phyloP scores from a whole-genome alignment of 2,113 vertebrate species.

The Gnathonemus longibarbis region DNA sequence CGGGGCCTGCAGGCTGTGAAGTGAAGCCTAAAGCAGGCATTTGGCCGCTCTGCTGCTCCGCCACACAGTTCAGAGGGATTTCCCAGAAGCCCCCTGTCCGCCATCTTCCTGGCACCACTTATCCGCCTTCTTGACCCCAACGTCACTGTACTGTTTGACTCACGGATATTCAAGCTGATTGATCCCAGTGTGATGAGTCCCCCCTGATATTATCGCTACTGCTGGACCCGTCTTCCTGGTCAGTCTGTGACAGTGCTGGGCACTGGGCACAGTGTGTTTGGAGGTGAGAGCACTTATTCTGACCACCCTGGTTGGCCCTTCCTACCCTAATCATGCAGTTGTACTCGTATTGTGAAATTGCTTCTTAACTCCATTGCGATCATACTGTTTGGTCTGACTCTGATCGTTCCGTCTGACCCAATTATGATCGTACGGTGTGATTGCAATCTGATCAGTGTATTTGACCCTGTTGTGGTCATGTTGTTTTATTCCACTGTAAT shows the following conservation, averaged over 20 bases:
- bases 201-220: background rate
- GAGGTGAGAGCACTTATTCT: background rate
- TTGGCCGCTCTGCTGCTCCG: background rate
- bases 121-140: background rate
- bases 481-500: background rate
- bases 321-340: background rate
- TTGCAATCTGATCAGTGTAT: background rate
- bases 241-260: background rate
- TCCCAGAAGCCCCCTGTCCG: background rate
- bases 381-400: background rate
- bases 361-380: background rate
- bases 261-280: background rate
- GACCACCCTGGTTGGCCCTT: background rate
- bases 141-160: background rate
- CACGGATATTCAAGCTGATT: background rate
- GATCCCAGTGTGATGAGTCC: background rate
- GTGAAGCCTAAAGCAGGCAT: background rate
- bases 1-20: background rate
- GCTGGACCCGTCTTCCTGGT: background rate
- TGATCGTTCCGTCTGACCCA: background rate
- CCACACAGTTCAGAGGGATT: background rate
- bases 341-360: background rate
- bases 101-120: background rate
- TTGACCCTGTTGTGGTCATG: background rate
- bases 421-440: background rate